phyloP scores from a whole-genome alignment of 1,140 invertebrate genomes.

The Chironomus striatipennis region DNA sequence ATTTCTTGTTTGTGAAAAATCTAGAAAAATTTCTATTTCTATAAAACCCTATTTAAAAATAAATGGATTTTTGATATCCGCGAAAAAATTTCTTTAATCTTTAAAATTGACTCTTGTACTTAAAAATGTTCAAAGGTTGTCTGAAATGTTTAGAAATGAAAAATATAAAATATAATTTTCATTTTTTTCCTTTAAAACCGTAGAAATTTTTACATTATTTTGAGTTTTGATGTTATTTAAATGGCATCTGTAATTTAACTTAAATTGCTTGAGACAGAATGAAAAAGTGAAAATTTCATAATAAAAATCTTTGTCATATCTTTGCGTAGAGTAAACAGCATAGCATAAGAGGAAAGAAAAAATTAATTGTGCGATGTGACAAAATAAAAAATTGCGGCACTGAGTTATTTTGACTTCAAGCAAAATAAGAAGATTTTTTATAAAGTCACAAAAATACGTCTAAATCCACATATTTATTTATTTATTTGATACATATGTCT shows the following conservation, averaged over 20 bases:
- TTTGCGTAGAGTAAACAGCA: background rate
- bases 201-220: too few species aligned
- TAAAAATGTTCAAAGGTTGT: too few species aligned
- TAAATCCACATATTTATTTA: background rate
- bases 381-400: constrained; percentile 8
- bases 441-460: background rate
- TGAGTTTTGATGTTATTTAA: too few species aligned
- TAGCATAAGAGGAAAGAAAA: background rate
- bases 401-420: background rate
- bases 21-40: too few species aligned
- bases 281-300: background rate
- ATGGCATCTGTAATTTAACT: background rate
- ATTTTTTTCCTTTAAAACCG: too few species aligned
- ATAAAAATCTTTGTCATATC: background rate
- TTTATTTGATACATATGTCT: background rate
- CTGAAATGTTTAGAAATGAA: too few species aligned
- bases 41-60: too few species aligned
- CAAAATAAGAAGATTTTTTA: background rate
- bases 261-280: background rate
- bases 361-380: background rate
- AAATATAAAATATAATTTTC: too few species aligned
- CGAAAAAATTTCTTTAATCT: too few species aligned
- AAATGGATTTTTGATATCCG: too few species aligned
- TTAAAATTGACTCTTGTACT: too few species aligned
- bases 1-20: too few species aligned